Percentiles rank a stretch among this genome's conserved stretches.
Evolutionary conservation across 2,888 invertebrate genomes (phyloP).

Genomic region (Oligia latruncula): DNA sequence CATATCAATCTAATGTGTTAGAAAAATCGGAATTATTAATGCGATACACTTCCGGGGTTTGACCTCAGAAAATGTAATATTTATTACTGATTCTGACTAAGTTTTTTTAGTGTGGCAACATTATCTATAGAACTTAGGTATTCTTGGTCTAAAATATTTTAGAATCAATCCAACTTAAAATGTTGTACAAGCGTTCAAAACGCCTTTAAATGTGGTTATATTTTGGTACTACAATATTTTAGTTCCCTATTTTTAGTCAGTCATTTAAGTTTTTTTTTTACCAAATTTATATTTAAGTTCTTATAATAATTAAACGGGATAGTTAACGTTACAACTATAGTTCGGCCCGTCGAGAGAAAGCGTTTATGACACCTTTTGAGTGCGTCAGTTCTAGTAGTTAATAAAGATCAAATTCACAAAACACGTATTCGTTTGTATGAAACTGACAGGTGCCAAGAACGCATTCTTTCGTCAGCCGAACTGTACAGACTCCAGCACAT

Average conservation of each 20-base stretch:
- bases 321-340: neutral
- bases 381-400: neutral
- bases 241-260: conserved; percentile 3
- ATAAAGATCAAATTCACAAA: neutral
- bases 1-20: neutral
- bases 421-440: neutral
- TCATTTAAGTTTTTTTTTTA: neutral
- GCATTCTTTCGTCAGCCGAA: neutral
- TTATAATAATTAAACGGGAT: neutral
- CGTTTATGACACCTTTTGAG: neutral
- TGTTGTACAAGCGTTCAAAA: conserved; percentile 42
- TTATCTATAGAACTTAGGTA: conserved; percentile 1
- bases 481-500: neutral
- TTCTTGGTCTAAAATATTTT: conserved; percentile 44
- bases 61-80: conserved; percentile 34
- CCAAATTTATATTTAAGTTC: neutral
- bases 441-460: neutral
- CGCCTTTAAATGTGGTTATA: conserved; percentile 19
- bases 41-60: conserved; percentile 19
- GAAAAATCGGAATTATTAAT: conserved; percentile 13
- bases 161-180: conserved; percentile 37
- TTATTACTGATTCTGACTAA: conserved; percentile 45
- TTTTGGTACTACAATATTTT: conserved; percentile 43
- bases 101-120: conserved; percentile 37
- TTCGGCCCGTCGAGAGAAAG: neutral